A percentile compares a stretch with the other conserved stretches of the same genome.
These are phyloP conservation scores for Chaenocephalus aceratus DNA, from an alignment of 2,113 vertebrate genomes.

Conservation along the genomic window DNA sequence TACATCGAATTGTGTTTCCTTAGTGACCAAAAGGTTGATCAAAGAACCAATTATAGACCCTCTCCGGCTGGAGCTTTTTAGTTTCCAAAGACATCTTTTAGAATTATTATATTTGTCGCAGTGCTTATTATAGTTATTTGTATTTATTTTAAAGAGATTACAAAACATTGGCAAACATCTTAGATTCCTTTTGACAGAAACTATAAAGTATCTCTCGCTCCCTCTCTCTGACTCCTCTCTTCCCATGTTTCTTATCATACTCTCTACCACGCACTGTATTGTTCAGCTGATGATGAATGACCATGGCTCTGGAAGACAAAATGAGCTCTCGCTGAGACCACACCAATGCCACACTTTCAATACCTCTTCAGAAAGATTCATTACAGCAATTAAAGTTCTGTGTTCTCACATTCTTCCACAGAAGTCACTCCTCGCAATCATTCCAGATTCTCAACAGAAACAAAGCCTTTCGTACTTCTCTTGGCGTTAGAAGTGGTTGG, in stretches of 20 bases:
- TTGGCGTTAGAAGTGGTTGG: constrained; percentile 60
- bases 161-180: constrained; percentile 8
- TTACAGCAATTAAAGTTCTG: constrained; percentile 81
- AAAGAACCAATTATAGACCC: background rate
- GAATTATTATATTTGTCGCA: constrained; percentile 1
- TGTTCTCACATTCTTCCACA: constrained; percentile 68
- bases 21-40: constrained; percentile 35
- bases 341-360: constrained; percentile 73
- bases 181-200: constrained; percentile 27
- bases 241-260: constrained; percentile 65
- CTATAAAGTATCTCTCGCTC: background rate
- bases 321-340: constrained; percentile 71
- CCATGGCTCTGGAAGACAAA: constrained; percentile 61
- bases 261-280: constrained; percentile 61
- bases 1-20: constrained; percentile 28
- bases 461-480: constrained; percentile 37
- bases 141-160: constrained; percentile 14
- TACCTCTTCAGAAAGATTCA: constrained; percentile 82
- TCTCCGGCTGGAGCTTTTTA: background rate
- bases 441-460: constrained; percentile 47
- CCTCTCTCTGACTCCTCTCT: constrained; percentile 21
- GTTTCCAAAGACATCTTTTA: background rate
- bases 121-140: background rate
- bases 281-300: constrained; percentile 77
- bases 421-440: constrained; percentile 58